Conservation (phyloP, 1,140 invertebrate genomes). For the Drosophila pseudoananassae region DNA sequence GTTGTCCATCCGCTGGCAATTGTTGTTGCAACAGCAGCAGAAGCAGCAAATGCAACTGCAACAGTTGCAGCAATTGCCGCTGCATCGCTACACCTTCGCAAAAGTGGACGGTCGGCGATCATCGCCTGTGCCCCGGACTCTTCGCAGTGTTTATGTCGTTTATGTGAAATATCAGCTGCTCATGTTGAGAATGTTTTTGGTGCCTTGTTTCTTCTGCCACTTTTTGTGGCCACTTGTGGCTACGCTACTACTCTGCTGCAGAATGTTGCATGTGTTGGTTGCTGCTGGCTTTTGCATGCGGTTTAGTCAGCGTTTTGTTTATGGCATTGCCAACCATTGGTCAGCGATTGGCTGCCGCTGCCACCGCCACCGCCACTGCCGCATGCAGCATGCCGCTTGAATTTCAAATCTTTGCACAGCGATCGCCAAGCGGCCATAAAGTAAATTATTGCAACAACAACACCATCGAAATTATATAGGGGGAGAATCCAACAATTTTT, state of each 20-base stretch:
- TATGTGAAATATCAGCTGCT: conserved; percentile 83
- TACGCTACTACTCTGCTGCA: conserved; percentile 7
- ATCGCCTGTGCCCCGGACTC: conserved; percentile 31
- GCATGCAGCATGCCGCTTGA: conserved; percentile 45
- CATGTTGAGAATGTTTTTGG: conserved; percentile 76
- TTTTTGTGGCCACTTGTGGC: conserved; percentile 58
- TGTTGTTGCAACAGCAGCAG: conserved; percentile 45
- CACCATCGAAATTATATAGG: conserved; percentile 12
- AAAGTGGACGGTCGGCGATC: conserved; percentile 36
- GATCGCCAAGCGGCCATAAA: conserved; percentile 50
- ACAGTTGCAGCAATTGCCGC: conserved; percentile 45
- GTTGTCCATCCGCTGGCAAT: conserved; percentile 65
- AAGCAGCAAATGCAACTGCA: conserved; percentile 42
- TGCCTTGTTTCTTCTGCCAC: conserved; percentile 74
- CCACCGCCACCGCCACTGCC: no score
- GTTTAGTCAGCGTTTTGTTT: conserved; percentile 70
- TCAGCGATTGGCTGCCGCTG: conserved; percentile 63
- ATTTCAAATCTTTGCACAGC: conserved; percentile 65
- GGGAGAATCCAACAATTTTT: conserved; percentile 34
- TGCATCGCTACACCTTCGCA: conserved; percentile 68
- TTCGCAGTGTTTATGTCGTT: conserved; percentile 79
- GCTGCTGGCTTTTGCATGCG: conserved; percentile 53
- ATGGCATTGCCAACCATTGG: conserved; percentile 74
- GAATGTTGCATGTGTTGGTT: conserved; percentile 34
- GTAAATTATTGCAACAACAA: conserved; percentile 67